Evolutionary conservation across 2,888 invertebrate species (phyloP), one percentile per base, ranked within the genome.

Genomic region (Leptopterna dolabrata): DNA sequence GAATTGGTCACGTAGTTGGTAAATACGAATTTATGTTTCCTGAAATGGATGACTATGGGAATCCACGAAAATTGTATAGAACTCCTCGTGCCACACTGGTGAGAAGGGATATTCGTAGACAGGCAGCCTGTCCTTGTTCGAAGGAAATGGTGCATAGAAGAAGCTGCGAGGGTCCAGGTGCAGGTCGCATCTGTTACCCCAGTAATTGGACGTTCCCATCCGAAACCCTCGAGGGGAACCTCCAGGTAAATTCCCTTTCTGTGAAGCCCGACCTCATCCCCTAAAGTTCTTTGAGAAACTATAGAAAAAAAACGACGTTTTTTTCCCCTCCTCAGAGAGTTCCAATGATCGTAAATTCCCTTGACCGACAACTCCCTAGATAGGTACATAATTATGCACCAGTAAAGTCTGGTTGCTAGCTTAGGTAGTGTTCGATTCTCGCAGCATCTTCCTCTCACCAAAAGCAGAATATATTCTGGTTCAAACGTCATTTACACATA

Each of bases 131-230:
- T 24, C 63, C 63, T 63, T 63, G 63, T 63, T 63, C 63, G 63
- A 63, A 27, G 63, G 41, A 73, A 73, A 73, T 73, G 73, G 73
- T 73, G 73, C 73, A 78, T 27, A 47, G 78, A 29, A 36, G 36
- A 30, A 29, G 81, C 63, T 63, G 63, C 51, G 51, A 63, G 63
- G 63, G 11, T 81, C 81, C 81, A 81, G 81, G 81, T 81, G 81
- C 81, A 81, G 27, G 81, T 16, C 81, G 81, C 81, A 81, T 81
- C 81, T 81, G 81, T 51, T 81, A 47, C 45, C 27, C 24, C n/a
- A 24, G 81, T 81, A 81, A 81, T 81, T 81, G 81, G 81, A 29
- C 30, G 55, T 51, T 81, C 81, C 81, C 45, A 13, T 16, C n/a
- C 51, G 24, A 24, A 41, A 41, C 16, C 36, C 45, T 45, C 27